These are phyloP conservation scores for Barypeithes pellucidus DNA, from an alignment of 2,888 invertebrate species.

Conservation along the genomic window DNA sequence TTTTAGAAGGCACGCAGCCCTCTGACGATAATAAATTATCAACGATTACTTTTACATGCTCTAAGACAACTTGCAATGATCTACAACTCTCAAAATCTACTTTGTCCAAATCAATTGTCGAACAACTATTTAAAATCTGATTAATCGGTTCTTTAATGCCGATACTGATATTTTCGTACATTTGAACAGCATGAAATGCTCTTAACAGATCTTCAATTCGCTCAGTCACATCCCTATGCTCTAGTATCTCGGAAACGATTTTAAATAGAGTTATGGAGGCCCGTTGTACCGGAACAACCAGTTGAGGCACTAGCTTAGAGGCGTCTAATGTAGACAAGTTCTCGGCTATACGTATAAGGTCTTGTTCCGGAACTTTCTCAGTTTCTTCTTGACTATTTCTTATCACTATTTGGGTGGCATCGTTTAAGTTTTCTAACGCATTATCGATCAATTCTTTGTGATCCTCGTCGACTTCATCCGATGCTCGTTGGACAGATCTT, in stretches of 20 bases:
- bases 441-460: constrained; percentile 40
- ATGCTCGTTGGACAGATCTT: constrained; percentile 35
- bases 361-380: constrained; percentile 16
- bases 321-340: constrained; percentile 19
- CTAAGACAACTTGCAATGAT: constrained; percentile 1
- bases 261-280: constrained; percentile 45
- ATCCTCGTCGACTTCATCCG: constrained; percentile 38
- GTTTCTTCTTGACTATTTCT: constrained; percentile 21
- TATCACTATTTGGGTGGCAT: constrained; percentile 40
- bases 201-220: constrained; percentile 4
- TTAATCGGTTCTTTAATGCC: neutral
- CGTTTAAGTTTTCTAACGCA: constrained; percentile 44
- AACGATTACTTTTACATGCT: neutral
- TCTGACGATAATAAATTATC: constrained; percentile 5
- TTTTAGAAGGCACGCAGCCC: neutral
- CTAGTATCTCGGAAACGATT: constrained; percentile 42
- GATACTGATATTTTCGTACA: neutral
- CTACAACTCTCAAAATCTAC: neutral
- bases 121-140: neutral
- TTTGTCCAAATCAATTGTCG: neutral
- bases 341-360: constrained; percentile 22
- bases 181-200: neutral
- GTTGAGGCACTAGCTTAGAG: constrained; percentile 33
- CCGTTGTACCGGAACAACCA: constrained; percentile 49
- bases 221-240: constrained; percentile 4